phyloP scores from a whole-genome alignment of 1,140 invertebrate genomes.

The Cardiocondyla obscurior region DNA sequence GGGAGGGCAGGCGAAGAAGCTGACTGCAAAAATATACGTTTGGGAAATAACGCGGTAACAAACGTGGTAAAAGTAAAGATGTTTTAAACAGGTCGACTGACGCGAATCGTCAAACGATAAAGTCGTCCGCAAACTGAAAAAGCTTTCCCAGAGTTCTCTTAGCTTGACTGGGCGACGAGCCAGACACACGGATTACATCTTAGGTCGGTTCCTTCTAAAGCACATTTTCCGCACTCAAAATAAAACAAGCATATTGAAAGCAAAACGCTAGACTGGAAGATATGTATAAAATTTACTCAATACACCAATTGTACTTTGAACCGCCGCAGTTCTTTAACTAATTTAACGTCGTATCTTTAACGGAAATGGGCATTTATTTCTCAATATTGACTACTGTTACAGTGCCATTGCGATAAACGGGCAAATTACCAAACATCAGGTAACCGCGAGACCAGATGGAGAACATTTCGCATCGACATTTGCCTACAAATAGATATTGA shows the following conservation, averaged over 20 bases:
- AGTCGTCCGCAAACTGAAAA: background rate
- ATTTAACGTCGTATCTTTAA: background rate
- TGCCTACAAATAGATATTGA: too few species aligned
- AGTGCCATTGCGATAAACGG: too few species aligned
- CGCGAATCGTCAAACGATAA: background rate
- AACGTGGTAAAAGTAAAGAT: background rate
- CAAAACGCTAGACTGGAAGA: background rate
- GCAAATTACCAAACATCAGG: background rate
- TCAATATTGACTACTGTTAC: background rate
- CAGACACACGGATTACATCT: background rate
- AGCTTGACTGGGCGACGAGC: background rate
- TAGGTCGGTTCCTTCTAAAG: background rate
- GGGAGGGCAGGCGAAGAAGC: too few species aligned
- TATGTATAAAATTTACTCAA: too few species aligned
- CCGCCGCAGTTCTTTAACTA: background rate
- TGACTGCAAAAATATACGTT: too few species aligned
- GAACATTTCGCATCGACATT: background rate
- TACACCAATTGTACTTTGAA: background rate
- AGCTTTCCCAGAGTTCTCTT: background rate
- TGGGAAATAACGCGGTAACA: too few species aligned
- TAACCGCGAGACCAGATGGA: background rate
- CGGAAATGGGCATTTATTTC: too few species aligned
- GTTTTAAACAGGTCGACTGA: background rate
- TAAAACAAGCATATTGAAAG: background rate
- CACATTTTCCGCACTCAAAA: slow-evolving; percentile 11